These are phyloP conservation scores for Fulica atra DNA, from an alignment of 2,113 vertebrate species.

Conservation along the genomic window DNA sequence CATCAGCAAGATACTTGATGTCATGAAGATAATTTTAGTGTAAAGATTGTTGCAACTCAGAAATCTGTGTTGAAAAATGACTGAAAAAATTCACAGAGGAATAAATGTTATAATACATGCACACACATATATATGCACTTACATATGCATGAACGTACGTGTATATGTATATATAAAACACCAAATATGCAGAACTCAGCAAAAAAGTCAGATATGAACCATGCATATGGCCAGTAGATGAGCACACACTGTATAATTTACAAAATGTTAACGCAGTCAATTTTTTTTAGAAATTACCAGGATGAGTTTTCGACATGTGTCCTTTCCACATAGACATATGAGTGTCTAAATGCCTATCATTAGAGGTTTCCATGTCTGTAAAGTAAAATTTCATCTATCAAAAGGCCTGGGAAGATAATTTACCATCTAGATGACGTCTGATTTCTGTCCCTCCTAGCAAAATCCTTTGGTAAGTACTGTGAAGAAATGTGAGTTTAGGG, in stretches of 20 bases:
- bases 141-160: too few species aligned
- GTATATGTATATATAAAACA: too few species aligned
- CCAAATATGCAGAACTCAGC: neutral
- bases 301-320: neutral
- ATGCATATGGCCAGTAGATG: neutral
- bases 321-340: neutral
- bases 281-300: rapidly evolving
- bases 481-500: neutral
- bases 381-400: neutral
- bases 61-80: neutral
- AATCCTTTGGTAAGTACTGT: neutral
- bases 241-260: neutral
- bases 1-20: neutral
- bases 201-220: neutral
- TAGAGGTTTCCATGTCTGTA: neutral
- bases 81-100: neutral
- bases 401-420: neutral
- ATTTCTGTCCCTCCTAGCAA: neutral
- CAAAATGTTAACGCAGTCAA: neutral
- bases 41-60: neutral
- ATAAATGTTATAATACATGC: neutral
- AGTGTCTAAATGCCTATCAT: neutral
- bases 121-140: neutral
- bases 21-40: too few species aligned
- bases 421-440: neutral